Evolutionary conservation across 2,797 vertebrate genomes (phyloP), one percentile per base, ranked within the genome.

Genomic region (Phataginus tetradactyla): DNA sequence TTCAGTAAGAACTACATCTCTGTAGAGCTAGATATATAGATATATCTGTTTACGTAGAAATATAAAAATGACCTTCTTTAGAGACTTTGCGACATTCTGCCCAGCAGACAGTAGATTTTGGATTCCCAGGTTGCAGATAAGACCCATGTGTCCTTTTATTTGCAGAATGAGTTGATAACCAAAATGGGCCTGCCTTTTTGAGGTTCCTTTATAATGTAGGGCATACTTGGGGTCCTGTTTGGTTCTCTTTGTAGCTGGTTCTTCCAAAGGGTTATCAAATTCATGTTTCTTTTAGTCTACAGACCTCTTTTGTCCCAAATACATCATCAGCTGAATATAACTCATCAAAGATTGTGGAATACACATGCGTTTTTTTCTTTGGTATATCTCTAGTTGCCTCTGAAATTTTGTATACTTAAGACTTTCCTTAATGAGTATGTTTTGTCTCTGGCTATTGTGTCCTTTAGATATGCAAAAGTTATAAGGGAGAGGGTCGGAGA

Each of bases 391-490:
- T 93, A 25, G 37, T 93, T 45, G 21, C 57, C 64, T 78, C 53
- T 17, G 42, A 72, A 74, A 34, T n/a, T 34, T 61, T 45, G 37
- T 14, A 18, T 1, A 15, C 7, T 29, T 17, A 2, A 45, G 45
- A 15, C 71, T 20, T 77, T 37, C 68, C 25, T 86, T 81, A 21
- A 32, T 18, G n/a, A 4, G 10, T 39, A 5, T 13, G 27, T 45
- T 59, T 66, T 68, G 14, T 55, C 7, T 69, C 45, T n/a, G 34
- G 11, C 4, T n/a, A 1, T 51, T 63, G 2, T 64, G 39, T 95
- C 91, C n/a, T 63, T 49, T 93, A 99, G 99, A 98, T 99, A 63
- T 99, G 99, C 94, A 88, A 64, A 0, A 98, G 98, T 94, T 99
- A 99, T 93, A 99, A 97, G 95, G 99, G 99, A 29, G 98, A 95